Conservation (phyloP, 2,113 vertebrate genomes). For the Phalacrocorax pelagicus region DNA sequence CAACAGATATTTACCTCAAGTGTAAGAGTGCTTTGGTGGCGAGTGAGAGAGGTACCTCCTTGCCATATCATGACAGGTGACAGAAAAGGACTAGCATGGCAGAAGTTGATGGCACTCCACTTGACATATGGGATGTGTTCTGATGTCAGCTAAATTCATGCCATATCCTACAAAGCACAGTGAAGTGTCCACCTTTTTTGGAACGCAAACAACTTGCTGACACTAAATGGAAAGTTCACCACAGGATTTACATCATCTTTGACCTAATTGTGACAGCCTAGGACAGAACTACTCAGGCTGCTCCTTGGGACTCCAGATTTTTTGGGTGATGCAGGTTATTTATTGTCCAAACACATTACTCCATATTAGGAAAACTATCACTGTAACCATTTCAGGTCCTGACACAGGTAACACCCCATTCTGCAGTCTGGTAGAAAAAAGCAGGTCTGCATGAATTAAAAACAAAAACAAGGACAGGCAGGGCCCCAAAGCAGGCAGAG, state of each 20-base stretch:
- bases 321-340: not conserved
- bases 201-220: slow-evolving; percentile 36
- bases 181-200: slow-evolving; percentile 36
- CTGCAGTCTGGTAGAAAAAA: not conserved
- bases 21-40: not conserved
- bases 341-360: not conserved
- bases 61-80: not conserved
- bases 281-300: slow-evolving; percentile 30
- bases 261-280: slow-evolving; percentile 44
- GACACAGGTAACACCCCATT: not conserved
- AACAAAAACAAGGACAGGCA: not conserved
- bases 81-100: not conserved
- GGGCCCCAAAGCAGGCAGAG: not conserved
- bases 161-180: slow-evolving; percentile 27
- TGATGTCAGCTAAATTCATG: slow-evolving; percentile 48
- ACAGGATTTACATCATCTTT: slow-evolving; percentile 56
- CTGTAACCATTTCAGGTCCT: slow-evolving; percentile 5
- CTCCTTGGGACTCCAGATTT: slow-evolving; percentile 2
- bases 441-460: not conserved
- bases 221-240: slow-evolving; percentile 54
- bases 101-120: not conserved
- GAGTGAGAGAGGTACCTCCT: not conserved
- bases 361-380: slow-evolving; percentile 7
- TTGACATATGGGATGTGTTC: slow-evolving; percentile 21
- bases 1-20: not conserved